Evolutionary conservation across 2,888 invertebrate genomes (phyloP), one percentile per base, ranked within the genome.

Genomic region (Lithodes maja): DNA sequence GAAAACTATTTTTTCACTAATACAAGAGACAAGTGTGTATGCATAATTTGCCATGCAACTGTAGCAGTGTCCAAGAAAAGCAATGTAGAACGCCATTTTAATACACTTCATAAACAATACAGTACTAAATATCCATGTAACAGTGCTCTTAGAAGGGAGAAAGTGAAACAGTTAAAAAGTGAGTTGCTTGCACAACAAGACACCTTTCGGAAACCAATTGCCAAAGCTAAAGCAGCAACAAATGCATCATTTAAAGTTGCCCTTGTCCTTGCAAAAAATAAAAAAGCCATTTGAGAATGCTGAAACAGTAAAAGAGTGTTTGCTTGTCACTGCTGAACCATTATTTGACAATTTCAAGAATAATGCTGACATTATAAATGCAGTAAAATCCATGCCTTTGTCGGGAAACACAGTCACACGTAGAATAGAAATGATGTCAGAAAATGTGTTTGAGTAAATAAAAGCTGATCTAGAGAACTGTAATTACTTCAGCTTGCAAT

Each of bases 381-480:
- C 52, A 83, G 50, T 68, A 83, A 83, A 83, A 83, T 83, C 83
- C 81, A 61, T 81, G 61, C 81, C 61, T 55, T 53, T 81, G 61
- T 81, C 81, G 3, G 61, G 61, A 81, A 77, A 77, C 77, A 77
- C 83, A 83, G 53, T 83, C 83, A 83, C 83, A 69, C 54, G 69
- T 69, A 83, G 83, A 49, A 69, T 50, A 69, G 83, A 69, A 7
- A 83, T 69, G 71, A 83, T 83, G 83, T 49, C 52, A 15, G 69
- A 69, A 83, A 83, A 69, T 83, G 83, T 83, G 83, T 83, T 69
- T 83, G 83, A 83, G 49, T 71, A 83, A 83, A 69, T 71, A 77
- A 85, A 85, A 85, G 55, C 33, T 78, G 55, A 85, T 61, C 50
- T 85, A 3, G 54, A 55, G 5, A 77, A 77, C 54, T 84, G 75